A percentile compares a stretch with the other conserved stretches of the same genome.
These are phyloP conservation scores for Trissoscelio sp. DNA, from an alignment of 2,888 invertebrate genomes.

Conservation along the genomic window DNA sequence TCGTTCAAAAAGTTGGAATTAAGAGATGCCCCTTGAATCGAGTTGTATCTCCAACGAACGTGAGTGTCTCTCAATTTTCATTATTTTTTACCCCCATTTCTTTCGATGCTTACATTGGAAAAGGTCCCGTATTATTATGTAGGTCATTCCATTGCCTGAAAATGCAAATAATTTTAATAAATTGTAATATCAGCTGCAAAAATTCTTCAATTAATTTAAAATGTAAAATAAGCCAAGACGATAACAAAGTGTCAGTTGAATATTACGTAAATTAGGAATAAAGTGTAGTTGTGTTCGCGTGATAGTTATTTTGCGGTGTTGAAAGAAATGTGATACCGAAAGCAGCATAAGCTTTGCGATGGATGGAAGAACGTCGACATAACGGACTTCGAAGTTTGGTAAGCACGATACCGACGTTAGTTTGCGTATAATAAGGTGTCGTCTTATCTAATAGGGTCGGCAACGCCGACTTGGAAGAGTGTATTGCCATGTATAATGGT, in stretches of 20 bases:
- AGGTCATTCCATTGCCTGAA: conserved; percentile 19
- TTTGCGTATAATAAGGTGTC: conserved; percentile 83
- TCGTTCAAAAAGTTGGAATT: conserved; percentile 78
- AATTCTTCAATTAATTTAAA: background rate
- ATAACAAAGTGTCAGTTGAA: conserved; percentile 47
- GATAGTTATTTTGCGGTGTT: conserved; percentile 64
- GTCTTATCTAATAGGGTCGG: conserved; percentile 83
- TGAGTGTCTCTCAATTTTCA: conserved; percentile 56
- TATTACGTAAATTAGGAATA: conserved; percentile 48
- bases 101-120: conserved; percentile 40
- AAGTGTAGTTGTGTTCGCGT: conserved; percentile 42
- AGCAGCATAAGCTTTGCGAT: conserved; percentile 65
- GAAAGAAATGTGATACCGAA: conserved; percentile 69
- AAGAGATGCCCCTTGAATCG: conserved; percentile 71
- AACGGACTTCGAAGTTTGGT: conserved; percentile 72
- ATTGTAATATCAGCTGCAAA: background rate
- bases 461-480: conserved; percentile 80
- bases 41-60: conserved; percentile 36
- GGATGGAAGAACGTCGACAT: conserved; percentile 71
- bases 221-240: conserved; percentile 37
- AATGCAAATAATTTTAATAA: conserved; percentile 8
- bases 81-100: conserved; percentile 54
- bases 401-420: conserved; percentile 76
- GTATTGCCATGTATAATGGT: conserved; percentile 84
- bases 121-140: conserved; percentile 41